These are phyloP conservation scores for Numenius arquata DNA, from an alignment of 2,113 vertebrate genomes.

Conservation along the genomic window DNA sequence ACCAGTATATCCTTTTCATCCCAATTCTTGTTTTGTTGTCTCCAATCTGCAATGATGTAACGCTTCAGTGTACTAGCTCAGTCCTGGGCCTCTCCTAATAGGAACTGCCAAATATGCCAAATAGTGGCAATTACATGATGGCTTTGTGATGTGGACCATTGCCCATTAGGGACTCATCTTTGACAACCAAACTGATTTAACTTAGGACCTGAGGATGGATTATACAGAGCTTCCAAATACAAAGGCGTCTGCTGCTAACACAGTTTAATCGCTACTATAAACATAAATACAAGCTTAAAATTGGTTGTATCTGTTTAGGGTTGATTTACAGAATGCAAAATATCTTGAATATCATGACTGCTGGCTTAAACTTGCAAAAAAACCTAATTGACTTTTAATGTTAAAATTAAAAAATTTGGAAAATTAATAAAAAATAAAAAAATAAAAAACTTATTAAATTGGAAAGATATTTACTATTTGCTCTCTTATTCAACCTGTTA, in stretches of 20 bases:
- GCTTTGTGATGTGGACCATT: slow-evolving; percentile 39
- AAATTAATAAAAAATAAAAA: no score
- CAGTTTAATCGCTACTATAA: slow-evolving; percentile 7
- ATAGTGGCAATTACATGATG: slow-evolving; percentile 24
- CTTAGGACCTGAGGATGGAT: background rate
- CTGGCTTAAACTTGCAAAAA: background rate
- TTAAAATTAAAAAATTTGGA: background rate
- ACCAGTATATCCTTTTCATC: background rate
- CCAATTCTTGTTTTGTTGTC: background rate
- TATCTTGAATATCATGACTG: background rate
- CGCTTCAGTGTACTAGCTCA: background rate
- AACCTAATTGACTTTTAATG: background rate
- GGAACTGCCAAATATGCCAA: slow-evolving; percentile 49
- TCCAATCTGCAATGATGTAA: background rate
- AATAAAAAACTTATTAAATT: background rate
- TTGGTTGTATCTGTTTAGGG: background rate
- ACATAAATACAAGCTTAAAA: background rate
- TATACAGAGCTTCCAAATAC: background rate
- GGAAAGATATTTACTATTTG: background rate
- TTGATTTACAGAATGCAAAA: background rate
- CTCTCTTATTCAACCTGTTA: background rate
- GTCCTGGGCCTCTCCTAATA: background rate
- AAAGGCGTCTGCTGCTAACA: slow-evolving; percentile 6
- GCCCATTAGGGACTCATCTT: slow-evolving; percentile 17
- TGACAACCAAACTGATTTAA: slow-evolving; percentile 32